Evolutionary conservation across 92 coral and sea anemone species (phyloP).

Genomic region (Phenganax subtilis): DNA sequence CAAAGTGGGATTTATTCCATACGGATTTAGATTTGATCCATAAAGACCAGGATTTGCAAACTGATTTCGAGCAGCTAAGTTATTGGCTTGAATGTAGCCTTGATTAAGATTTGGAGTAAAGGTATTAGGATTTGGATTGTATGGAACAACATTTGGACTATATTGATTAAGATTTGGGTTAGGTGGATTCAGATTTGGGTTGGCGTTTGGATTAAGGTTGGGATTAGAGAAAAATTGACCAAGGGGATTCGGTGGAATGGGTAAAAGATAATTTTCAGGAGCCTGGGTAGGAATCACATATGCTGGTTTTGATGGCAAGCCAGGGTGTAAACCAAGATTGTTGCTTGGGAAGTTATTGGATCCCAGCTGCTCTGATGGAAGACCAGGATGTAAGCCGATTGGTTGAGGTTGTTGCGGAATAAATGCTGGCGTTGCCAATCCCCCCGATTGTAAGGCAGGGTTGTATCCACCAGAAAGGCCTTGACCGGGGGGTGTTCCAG

Average conservation of each 20-base stretch:
- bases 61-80: no score
- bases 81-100: no score
- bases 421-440: not conserved
- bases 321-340: not conserved
- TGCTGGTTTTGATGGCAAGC: not conserved
- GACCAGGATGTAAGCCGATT: slow-evolving; percentile 15
- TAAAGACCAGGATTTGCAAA: no score
- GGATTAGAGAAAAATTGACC: not conserved
- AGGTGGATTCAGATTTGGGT: not conserved
- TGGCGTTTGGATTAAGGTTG: not conserved
- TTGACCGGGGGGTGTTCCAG: not conserved
- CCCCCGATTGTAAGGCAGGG: not conserved
- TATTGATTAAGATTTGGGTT: not conserved
- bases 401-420: not conserved
- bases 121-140: no score
- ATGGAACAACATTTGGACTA: no score
- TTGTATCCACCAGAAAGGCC: not conserved
- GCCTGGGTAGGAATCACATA: not conserved
- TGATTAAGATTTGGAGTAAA: no score
- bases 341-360: not conserved
- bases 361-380: not conserved
- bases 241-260: not conserved
- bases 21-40: no score
- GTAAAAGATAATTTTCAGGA: not conserved
- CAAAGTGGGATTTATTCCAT: no score